phyloP scores from a whole-genome alignment of 2,113 vertebrate species.

The Bostrychus sinensis region DNA sequence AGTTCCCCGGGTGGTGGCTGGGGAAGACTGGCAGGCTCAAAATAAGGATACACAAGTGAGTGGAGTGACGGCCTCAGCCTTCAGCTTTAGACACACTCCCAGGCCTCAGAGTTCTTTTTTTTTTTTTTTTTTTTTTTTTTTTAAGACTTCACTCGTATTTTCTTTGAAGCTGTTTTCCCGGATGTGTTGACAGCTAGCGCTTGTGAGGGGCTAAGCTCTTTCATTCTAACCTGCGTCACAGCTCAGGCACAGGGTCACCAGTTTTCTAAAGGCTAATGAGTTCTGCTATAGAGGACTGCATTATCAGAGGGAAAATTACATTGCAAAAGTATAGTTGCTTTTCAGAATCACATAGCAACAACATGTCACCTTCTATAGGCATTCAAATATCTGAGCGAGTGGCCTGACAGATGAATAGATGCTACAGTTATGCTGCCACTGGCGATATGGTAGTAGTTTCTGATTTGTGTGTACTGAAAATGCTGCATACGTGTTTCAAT shows the following conservation, averaged over 20 bases:
- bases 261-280: constrained; percentile 35
- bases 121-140: constrained; percentile 2
- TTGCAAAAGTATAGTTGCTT: neutral
- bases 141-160: neutral
- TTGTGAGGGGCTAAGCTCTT: constrained; percentile 14
- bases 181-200: constrained; percentile 48
- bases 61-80: constrained; percentile 26
- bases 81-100: constrained; percentile 21
- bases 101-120: constrained; percentile 1
- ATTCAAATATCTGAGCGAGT: neutral
- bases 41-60: constrained; percentile 15
- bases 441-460: too few relatives aligned
- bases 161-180: constrained; percentile 12
- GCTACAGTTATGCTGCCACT: too few relatives aligned
- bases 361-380: neutral
- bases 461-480: too few relatives aligned
- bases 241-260: constrained; percentile 25
- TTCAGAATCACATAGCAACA: neutral
- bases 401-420: too few relatives aligned
- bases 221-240: constrained; percentile 14
- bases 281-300: constrained; percentile 13
- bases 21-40: constrained; percentile 26
- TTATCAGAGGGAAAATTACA: neutral
- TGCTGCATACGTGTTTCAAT: too few relatives aligned
- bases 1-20: constrained; percentile 34